Evolutionary conservation across 2,888 invertebrate genomes (phyloP).

Genomic region (Caenorhabditis auriculariae): DNA sequence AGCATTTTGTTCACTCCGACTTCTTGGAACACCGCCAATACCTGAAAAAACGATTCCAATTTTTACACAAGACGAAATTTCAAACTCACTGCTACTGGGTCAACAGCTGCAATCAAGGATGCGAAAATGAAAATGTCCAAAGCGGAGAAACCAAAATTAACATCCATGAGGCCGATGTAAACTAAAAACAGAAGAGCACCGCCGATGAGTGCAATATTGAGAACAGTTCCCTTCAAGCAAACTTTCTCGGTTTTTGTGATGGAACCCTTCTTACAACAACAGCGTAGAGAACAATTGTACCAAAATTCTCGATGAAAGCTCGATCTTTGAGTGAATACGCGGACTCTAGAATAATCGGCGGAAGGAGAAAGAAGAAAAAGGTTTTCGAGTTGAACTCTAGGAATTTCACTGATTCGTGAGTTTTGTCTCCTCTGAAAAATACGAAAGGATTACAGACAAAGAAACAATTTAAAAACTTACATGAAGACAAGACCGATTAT

Average conservation of each 20-base stretch:
- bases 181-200: slow-evolving; percentile 39
- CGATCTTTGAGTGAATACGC: slow-evolving; percentile 70
- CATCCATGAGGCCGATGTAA: slow-evolving; percentile 54
- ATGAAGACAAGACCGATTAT: slow-evolving; percentile 66
- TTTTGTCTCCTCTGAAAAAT: slow-evolving; percentile 34
- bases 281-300: slow-evolving; percentile 69
- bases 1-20: slow-evolving; percentile 70
- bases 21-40: slow-evolving; percentile 60
- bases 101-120: slow-evolving; percentile 70
- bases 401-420: slow-evolving; percentile 49
- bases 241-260: neutral
- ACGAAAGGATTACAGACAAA: neutral
- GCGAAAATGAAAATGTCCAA: slow-evolving; percentile 67
- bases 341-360: slow-evolving; percentile 69
- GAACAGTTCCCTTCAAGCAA: slow-evolving; percentile 60
- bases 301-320: slow-evolving; percentile 69
- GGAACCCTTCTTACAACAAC: slow-evolving; percentile 67
- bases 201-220: slow-evolving; percentile 62
- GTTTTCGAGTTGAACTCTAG: slow-evolving; percentile 65
- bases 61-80: neutral
- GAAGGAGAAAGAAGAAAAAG: slow-evolving; percentile 69
- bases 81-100: slow-evolving; percentile 69
- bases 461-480: slow-evolving; percentile 57
- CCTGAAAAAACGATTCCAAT: slow-evolving; percentile 13
- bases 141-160: slow-evolving; percentile 31